These are phyloP conservation scores for Typhlichthys subterraneus DNA, from an alignment of 2,797 vertebrate genomes.

Conservation along the genomic window DNA sequence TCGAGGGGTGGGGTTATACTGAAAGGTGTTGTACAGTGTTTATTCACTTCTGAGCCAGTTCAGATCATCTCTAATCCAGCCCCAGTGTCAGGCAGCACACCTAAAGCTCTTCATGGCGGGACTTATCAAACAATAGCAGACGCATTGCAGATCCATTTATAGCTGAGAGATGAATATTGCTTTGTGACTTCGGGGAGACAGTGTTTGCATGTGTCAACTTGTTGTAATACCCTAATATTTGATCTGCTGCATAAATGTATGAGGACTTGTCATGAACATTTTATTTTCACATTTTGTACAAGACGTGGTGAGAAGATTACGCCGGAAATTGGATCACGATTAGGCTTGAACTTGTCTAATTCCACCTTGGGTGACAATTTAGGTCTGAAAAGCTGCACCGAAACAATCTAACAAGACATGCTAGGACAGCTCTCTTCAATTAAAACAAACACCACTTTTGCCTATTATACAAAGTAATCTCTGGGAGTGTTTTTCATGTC, in stretches of 20 bases:
- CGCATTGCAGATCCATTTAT: slow-evolving; percentile 70
- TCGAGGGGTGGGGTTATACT: slow-evolving; percentile 7
- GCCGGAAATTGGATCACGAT: slow-evolving; percentile 66
- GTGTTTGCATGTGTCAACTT: slow-evolving; percentile 65
- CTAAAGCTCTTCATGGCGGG: slow-evolving; percentile 75
- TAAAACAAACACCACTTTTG: slow-evolving; percentile 55
- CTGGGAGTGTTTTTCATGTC: slow-evolving; percentile 37
- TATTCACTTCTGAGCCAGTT: slow-evolving; percentile 65
- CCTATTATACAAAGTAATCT: slow-evolving; percentile 44
- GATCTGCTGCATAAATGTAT: slow-evolving; percentile 73
- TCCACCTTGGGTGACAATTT: slow-evolving; percentile 69
- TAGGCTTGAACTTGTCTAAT: slow-evolving; percentile 65
- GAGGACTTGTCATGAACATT: slow-evolving; percentile 58
- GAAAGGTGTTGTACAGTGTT: slow-evolving; percentile 22
- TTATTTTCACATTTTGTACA: slow-evolving; percentile 61
- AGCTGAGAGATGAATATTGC: slow-evolving; percentile 68
- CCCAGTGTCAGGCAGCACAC: slow-evolving; percentile 65
- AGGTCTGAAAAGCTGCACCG: slow-evolving; percentile 47
- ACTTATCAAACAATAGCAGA: slow-evolving; percentile 78
- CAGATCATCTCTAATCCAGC: slow-evolving; percentile 64
- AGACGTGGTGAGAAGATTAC: slow-evolving; percentile 53
- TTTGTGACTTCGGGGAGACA: slow-evolving; percentile 65
- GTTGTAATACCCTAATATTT: slow-evolving; percentile 71
- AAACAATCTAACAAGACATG: slow-evolving; percentile 46
- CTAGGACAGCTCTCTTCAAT: slow-evolving; percentile 55